These are phyloP conservation scores for Aselliscus stoliczkanus DNA, from an alignment of 2,797 vertebrate species.

Conservation along the genomic window DNA sequence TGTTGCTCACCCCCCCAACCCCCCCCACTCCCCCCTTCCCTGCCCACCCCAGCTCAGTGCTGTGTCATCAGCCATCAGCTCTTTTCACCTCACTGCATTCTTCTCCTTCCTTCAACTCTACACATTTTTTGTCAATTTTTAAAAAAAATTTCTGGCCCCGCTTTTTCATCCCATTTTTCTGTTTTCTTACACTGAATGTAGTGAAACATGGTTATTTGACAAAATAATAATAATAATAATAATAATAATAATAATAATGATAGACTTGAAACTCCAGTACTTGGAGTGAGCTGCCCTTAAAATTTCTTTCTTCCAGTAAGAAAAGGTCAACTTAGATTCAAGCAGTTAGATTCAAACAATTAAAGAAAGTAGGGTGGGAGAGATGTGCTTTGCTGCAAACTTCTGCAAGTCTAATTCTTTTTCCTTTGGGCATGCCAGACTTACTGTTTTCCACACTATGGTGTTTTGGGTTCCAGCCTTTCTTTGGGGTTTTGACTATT, in stretches of 20 bases:
- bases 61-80: rapidly evolving
- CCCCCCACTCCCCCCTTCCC: too few relatives aligned
- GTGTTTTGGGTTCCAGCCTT: background rate
- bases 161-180: background rate
- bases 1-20: rapidly evolving
- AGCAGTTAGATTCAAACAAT: background rate
- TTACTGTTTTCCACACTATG: background rate
- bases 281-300: background rate
- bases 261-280: background rate
- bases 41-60: background rate
- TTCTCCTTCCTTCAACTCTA: background rate
- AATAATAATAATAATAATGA: too few relatives aligned
- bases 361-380: conserved; percentile 8
- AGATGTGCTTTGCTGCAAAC: background rate
- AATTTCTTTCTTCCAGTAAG: conserved; percentile 14
- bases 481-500: conserved; percentile 13
- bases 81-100: background rate
- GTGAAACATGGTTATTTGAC: background rate
- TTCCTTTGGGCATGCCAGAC: background rate
- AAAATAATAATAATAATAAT: too few relatives aligned
- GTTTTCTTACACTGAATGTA: background rate
- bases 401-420: background rate
- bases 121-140: background rate
- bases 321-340: background rate
- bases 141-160: background rate